phyloP scores from a whole-genome alignment of 2,113 vertebrate genomes.

The Oreocharis arfaki region DNA sequence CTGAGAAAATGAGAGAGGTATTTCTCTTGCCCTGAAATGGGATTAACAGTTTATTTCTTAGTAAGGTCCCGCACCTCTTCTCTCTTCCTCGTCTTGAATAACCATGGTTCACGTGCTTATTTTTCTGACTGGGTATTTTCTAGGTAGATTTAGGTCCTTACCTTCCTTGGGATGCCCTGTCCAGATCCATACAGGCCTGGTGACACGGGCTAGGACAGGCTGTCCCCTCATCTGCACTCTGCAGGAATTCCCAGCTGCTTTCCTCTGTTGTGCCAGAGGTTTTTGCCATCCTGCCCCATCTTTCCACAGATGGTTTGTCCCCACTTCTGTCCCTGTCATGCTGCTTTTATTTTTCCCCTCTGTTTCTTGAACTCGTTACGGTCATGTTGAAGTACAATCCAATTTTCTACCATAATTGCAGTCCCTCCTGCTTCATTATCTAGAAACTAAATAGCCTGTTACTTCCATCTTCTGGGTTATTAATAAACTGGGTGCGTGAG shows the following conservation, averaged over 20 bases:
- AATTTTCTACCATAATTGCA: neutral
- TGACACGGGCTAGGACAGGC: accelerated
- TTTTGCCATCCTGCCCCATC: neutral
- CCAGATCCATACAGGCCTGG: neutral
- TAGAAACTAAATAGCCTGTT: neutral
- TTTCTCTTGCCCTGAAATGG: neutral
- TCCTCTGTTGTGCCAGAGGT: neutral
- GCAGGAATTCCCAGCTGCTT: neutral
- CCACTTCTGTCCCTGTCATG: neutral
- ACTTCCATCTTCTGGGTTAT: neutral
- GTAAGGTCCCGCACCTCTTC: neutral
- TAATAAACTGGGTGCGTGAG: neutral
- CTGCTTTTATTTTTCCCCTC: neutral
- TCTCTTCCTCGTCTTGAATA: neutral
- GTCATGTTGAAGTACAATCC: neutral
- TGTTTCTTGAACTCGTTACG: neutral
- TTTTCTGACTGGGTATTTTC: neutral
- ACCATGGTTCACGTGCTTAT: no score
- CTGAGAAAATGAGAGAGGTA: neutral
- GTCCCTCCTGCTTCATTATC: neutral
- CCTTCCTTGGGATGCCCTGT: accelerated
- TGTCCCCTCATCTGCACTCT: neutral
- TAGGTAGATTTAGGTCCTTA: neutral
- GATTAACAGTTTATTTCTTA: neutral
- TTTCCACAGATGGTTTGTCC: neutral